Base-by-base conservation (phyloP, 1,140 invertebrate genomes). In the Chrysoperla carnea region DNA sequence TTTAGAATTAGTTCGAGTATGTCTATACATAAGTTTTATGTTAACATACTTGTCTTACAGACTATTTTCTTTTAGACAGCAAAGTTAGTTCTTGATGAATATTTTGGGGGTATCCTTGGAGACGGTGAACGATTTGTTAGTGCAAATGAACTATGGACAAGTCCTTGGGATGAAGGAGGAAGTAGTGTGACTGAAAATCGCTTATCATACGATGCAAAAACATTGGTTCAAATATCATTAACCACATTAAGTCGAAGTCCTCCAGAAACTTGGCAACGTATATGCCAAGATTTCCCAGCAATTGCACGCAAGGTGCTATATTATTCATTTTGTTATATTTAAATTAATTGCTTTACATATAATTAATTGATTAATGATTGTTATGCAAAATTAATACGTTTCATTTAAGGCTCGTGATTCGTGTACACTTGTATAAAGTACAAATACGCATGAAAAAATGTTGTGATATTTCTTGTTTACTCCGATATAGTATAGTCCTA, bases 21-120 rank as follows among this genome's bases (percentile, higher is more conserved):
- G 64, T 11, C 11, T 29, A 8, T 29, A 14, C 27, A 37, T 29
- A 4, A 8, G n/a, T n/a, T 36, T 9, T 31, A 36, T 42, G 17
- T 38, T 6, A 41, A 41, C 37, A 23, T 28, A 39, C 39, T 44
- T 11, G 29, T 39, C 7, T 39, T 48, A 37, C 42, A 29, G 29
- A 41, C 33, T 47, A 37, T 40, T 39, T n/a, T 45, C 38, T 62
- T 56, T 13, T 52, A 88, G 84, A 81, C 77, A 48, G 84, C 84
- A 38, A 88, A 88, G 67, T 64, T 87, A 47, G 78, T 87, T 40
- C 62, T 90, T 48, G 84, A 88, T 53, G 83, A 87, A 59, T 82
- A 84, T 61, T 89, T 89, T 57, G 64, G 69, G 40, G 69, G 71
- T 14, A 70, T 39, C 37, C 46, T 52, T 49, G 66, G 54, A n/a